phyloP scores from a whole-genome alignment of 2,797 vertebrate genomes.

The Glyptemys insculpta region DNA sequence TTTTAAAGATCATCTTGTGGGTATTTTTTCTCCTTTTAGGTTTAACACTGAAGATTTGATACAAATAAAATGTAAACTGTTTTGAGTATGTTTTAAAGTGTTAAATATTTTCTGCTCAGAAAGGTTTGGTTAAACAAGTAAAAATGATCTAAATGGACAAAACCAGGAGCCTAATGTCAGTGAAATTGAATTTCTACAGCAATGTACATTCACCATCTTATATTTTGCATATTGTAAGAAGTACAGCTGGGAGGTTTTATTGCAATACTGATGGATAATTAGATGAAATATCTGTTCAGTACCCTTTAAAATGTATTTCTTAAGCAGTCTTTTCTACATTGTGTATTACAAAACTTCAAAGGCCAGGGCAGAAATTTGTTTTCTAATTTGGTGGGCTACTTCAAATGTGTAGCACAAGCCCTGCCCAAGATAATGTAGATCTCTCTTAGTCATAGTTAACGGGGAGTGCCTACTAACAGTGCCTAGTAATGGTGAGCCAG shows the following conservation, averaged over 20 bases:
- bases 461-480: neutral
- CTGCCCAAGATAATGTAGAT: slow-evolving; percentile 8
- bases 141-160: slow-evolving; percentile 26
- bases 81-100: slow-evolving; percentile 64
- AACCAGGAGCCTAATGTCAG: slow-evolving; percentile 31
- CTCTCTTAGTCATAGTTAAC: neutral
- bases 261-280: neutral
- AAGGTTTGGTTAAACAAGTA: slow-evolving; percentile 11
- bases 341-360: slow-evolving; percentile 42
- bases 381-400: slow-evolving; percentile 48
- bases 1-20: slow-evolving; percentile 43
- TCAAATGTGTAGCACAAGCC: slow-evolving; percentile 18
- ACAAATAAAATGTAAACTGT: slow-evolving; percentile 62
- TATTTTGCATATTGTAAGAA: slow-evolving; percentile 17
- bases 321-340: slow-evolving; percentile 19
- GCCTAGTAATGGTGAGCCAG: slow-evolving; percentile 30
- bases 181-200: slow-evolving; percentile 54
- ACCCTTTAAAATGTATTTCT: neutral
- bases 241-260: slow-evolving; percentile 42
- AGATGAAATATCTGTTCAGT: slow-evolving; percentile 26
- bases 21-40: slow-evolving; percentile 62
- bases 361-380: slow-evolving; percentile 10
- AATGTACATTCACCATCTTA: slow-evolving; percentile 39
- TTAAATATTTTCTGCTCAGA: slow-evolving; percentile 43
- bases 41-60: slow-evolving; percentile 78